Conservation (phyloP, 2,797 vertebrate genomes). For the Xiphophorus birchmanni region DNA sequence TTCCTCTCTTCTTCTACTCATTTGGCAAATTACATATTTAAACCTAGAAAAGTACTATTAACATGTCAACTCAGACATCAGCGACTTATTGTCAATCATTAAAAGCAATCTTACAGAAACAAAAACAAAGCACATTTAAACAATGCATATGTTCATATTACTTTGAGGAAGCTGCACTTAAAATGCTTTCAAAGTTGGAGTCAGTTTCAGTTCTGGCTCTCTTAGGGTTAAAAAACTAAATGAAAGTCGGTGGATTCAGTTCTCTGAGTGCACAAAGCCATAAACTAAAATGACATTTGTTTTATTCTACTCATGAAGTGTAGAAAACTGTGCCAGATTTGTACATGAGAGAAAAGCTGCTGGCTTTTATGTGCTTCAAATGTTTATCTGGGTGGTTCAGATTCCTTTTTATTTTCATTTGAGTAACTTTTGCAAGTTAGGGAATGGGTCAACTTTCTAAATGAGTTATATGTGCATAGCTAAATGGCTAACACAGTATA, state of each 20-base stretch:
- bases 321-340: not conserved
- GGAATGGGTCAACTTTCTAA: not conserved
- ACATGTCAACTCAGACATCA: slow-evolving; percentile 98
- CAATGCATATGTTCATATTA: slow-evolving; percentile 61
- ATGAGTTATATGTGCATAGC: not conserved
- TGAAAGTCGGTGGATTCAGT: not conserved
- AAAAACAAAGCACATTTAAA: slow-evolving; percentile 72
- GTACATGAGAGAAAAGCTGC: not conserved
- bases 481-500: not conserved
- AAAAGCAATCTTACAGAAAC: slow-evolving; percentile 90
- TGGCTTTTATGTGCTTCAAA: not conserved
- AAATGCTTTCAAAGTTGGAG: not conserved
- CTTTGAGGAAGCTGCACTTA: slow-evolving; percentile 89
- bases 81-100: slow-evolving; percentile 89
- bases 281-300: not conserved
- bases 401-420: not conserved
- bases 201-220: not conserved
- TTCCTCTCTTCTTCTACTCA: slow-evolving; percentile 96
- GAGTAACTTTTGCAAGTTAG: not conserved
- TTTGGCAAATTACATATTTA: slow-evolving; percentile 91
- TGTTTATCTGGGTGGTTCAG: not conserved
- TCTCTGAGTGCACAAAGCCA: not conserved
- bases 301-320: not conserved
- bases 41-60: slow-evolving; percentile 85
- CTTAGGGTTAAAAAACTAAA: not conserved